Evolutionary conservation across 2,888 invertebrate species (phyloP), one percentile per base, ranked within the genome.

Genomic region (Tanaodytes sp.): DNA sequence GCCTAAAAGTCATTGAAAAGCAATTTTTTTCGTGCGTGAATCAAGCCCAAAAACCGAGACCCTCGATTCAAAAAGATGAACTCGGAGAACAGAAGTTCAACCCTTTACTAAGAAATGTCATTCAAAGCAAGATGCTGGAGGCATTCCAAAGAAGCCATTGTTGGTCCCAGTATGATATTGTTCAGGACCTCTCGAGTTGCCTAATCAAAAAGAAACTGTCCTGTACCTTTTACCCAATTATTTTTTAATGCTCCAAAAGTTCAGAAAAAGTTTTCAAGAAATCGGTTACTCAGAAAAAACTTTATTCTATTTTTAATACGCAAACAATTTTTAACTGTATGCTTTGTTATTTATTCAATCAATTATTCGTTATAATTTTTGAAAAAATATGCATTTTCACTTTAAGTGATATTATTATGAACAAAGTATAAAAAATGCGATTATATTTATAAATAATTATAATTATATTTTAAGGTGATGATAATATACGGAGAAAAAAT

Each of bases 41-140:
- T 40, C 40, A n/a, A 27, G 27, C 31, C 30, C 19, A 42, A 54
- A 54, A 55, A 33, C 19, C 33, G 48, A 12, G 33, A 23, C 8
- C 5, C 23, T 8, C 23, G 23, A 23, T 23, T 23, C 23, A 23
- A 23, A 23, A 40, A 48, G 39, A 48, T 58, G 48, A 48, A 48
- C 48, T 40, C 19, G 23, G 18, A 23, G 55, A 37, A 31, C 48
- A 46, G 39, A 48, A 48, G 57, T 48, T 58, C 31, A 59, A 59
- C 49, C 33, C 59, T 49, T 59, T 59, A 42, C 40, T 18, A 49
- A 59, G 49, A 59, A 59, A 11, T 49, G 49, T 59, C 49, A 59
- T 59, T 59, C 59, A 59, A 23, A 58, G 6, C 15, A n/a, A 39
- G 14, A 49, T 12, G 59, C 42, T 42, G 42, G 49, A 42, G 59